Evolutionary conservation across 2,113 vertebrate species (phyloP), one percentile per base, ranked within the genome.

Genomic region (Melanerpes formicivorus): DNA sequence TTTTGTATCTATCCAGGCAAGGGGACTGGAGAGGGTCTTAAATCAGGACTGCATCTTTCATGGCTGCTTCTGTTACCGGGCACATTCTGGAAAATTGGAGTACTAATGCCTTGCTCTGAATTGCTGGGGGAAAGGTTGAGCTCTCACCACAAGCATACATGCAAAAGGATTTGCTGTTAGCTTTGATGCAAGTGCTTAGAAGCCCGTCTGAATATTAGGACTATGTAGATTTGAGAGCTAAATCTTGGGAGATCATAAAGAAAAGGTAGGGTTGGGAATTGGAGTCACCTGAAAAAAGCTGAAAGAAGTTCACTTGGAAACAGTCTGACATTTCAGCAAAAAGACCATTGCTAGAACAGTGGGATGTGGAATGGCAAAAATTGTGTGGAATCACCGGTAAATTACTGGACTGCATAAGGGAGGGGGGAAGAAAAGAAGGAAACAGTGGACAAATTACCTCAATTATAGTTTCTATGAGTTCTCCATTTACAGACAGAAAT

Each of bases 41-140:
- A 40, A 85, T 22, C 50, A 42, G 48, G 72, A 58, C 0, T 48
- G 16, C 13, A 10, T 58, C 34, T 90, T 84, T 19, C 65, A 14
- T 75, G 34, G 19, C 44, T 58, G 40, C 9, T 79, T 79, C 55
- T 81, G 18, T 56, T 15, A 59, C 23, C 11, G 21, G 23, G 50
- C 1, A 1, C 1, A 0, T 26, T 75, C 25, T 82, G 30, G 30
- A 87, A 78, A 58, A 89, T 25, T 0, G 46, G n/a, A 19, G 3
- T 13, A 48, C 26, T 23, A 44, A 15, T 55, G 21, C 13, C 73
- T 79, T 70, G 13, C 73, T 85, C 17, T 26, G 25, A 94, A 18
- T 50, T 44, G 3, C 7, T 40, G 19, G 8, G 27, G 6, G 26
- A 87, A 67, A 46, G 26, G 29, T 9, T 40, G 17, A 18, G 67